Base-by-base conservation (phyloP, 2,888 invertebrate species). In the Ichneumon xanthorius region DNA sequence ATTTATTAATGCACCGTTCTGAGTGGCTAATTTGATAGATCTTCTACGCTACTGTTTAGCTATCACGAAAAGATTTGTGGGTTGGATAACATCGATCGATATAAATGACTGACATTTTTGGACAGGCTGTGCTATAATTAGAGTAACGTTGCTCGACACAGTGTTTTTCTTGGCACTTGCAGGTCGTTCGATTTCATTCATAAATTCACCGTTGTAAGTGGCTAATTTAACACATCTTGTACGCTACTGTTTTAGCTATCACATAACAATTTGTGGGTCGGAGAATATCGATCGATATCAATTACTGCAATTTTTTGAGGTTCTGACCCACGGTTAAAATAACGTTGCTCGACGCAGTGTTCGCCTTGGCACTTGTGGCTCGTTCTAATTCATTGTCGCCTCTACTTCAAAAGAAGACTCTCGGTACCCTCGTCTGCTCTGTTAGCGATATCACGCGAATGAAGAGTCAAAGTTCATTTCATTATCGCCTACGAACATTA, bases 191-290 rank as follows among this genome's bases (percentile, higher is more conserved):
- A 26, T n/a, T 63, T 75, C 5, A 50, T 50, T 37, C 19, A 33
- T 33, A 96, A 33, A 94, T 96, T 96, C 89, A 95, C 95, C 88
- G 95, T 95, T 90, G 96, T 96, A 92, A 94, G 95, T 94, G 2
- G 55, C 7, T 22, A 22, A 22, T 9, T 22, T n/a, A 1, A 19
- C n/a, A 37, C 84, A 75, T 37, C 9, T 37, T 2, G 37, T 37
- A 37, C 37, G 37, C 37, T 37, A 37, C 37, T 33, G 1, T 7
- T 37, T 37, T 37, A 7, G 37, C 37, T 37, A 37, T 37, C 7
- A 1, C 6, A n/a, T 37, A 40, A 7, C 19, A 37, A 45, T 33
- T 19, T 67, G 3, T 58, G 19, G 22, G 26, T 58, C 22, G 22
- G 26, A 26, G 4, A 26, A 22, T 26, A 58, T 11, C 14, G 26